Percentiles rank a stretch among this genome's conserved stretches.
Conservation (phyloP, 1,140 invertebrate genomes). For the Tribolium castaneum region DNA sequence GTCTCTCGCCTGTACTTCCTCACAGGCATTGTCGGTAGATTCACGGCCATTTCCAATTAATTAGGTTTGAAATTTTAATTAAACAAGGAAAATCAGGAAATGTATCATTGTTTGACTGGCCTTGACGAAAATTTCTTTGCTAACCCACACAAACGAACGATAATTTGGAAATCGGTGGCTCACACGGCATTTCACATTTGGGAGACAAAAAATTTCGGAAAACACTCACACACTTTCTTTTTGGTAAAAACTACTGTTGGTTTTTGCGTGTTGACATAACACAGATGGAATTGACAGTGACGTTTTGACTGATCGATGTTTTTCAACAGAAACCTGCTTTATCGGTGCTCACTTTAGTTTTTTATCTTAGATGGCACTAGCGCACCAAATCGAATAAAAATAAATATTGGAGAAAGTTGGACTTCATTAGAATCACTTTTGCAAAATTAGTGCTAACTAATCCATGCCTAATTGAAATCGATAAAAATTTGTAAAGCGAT, state of each 20-base stretch:
- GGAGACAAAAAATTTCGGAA: background rate
- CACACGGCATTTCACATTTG: background rate
- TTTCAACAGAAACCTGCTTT: background rate
- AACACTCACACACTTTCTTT: background rate
- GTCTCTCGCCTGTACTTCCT: slow-evolving; percentile 85
- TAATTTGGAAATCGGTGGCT: background rate
- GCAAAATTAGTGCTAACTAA: too few species aligned
- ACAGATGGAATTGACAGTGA: slow-evolving; percentile 30
- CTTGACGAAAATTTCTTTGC: background rate
- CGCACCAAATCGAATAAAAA: too few species aligned
- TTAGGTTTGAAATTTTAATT: slow-evolving; percentile 6
- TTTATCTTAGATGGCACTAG: background rate
- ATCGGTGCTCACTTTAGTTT: background rate
- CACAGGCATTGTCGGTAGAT: slow-evolving; percentile 68
- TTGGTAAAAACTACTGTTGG: background rate
- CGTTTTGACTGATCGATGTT: slow-evolving; percentile 13
- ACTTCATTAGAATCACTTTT: background rate
- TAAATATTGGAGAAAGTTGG: background rate
- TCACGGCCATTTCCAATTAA: slow-evolving; percentile 56
- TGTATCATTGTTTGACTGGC: slow-evolving; percentile 22
- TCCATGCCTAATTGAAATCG: too few species aligned
- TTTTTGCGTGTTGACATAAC: slow-evolving; percentile 13
- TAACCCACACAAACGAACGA: background rate
- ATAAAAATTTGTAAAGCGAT: too few species aligned
- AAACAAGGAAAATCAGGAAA: background rate